Conservation (phyloP, 2,888 invertebrate species). For the Rutpela maculata region DNA sequence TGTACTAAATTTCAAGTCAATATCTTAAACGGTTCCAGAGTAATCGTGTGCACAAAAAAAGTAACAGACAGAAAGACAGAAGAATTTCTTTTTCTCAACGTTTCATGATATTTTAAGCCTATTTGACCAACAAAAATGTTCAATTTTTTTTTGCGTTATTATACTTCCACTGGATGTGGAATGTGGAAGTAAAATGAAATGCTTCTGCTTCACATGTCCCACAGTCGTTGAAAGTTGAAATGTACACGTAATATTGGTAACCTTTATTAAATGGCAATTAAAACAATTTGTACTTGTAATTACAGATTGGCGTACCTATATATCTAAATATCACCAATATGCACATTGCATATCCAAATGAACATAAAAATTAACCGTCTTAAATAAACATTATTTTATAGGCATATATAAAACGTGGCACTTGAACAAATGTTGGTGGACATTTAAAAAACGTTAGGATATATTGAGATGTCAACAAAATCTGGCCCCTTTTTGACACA, state of each 20-base stretch:
- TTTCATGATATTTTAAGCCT: no score
- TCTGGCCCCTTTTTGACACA: constrained; percentile 42
- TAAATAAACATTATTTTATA: neutral
- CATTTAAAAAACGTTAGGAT: neutral
- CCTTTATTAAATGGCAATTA: constrained; percentile 21
- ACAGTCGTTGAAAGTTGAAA: no score
- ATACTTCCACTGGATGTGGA: no score
- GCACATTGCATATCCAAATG: neutral
- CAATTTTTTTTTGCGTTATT: no score
- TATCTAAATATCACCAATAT: neutral
- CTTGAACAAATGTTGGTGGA: constrained; percentile 4
- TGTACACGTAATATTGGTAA: neutral
- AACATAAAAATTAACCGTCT: constrained; percentile 10
- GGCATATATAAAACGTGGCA: neutral
- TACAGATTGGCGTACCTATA: constrained; percentile 14
- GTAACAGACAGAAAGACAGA: no score
- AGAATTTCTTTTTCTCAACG: no score
- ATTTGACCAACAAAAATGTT: no score
- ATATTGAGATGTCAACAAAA: constrained; percentile 43
- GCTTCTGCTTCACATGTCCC: no score
- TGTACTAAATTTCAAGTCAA: no score
- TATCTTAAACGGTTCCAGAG: no score
- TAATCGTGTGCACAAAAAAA: no score
- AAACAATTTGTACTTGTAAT: constrained; percentile 25
- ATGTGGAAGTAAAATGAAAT: no score